Base-by-base conservation (phyloP, 1,140 invertebrate genomes). In the Halictus rubicundus region DNA sequence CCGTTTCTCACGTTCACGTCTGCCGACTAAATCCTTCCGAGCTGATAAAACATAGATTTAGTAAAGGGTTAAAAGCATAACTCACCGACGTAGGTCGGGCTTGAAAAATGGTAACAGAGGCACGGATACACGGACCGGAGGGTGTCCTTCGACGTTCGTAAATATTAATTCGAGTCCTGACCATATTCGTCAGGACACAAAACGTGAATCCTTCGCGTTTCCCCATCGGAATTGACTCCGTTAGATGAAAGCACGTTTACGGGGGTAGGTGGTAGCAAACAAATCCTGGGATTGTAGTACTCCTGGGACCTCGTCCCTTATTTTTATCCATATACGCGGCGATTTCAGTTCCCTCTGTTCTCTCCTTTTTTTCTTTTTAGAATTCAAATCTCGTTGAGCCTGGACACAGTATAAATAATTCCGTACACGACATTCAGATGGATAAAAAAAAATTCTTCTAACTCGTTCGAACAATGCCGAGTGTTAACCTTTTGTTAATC, bases 181-280 rank as follows among this genome's bases (percentile, higher is more conserved):
- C 54, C 64, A 69, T 81, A 81, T 85, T 78, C 66, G 74, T 14
- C 68, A n/a, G 42, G 37, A 77, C 68, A 32, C 63, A 72, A 52
- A 68, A 71, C 59, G 77, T 39, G 70, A 39, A 80, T 65, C 59
- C 70, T 49, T 70, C 65, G 65, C 37, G 27, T 75, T 71, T 39
- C 27, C 66, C 74, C 69, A 73, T 81, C 21, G 78, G 69, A 81
- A 63, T 71, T 63, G 79, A 82, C 61, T 63, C 23, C 59, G 79
- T 86, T 85, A 82, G 68, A 65, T 39, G 78, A 85, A 85, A 76
- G 64, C 77, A 84, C 71, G 69, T 84, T 86, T 69, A 65, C 49
- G 69, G 76, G 70, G 61, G 57, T 54, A 23, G 64, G 66, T 46
- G 73, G 74, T 76, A 54, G 83, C 80, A 86, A 85, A 85, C 84